phyloP scores from a whole-genome alignment of 2,797 vertebrate genomes.

The Gymnothorax javanicus region DNA sequence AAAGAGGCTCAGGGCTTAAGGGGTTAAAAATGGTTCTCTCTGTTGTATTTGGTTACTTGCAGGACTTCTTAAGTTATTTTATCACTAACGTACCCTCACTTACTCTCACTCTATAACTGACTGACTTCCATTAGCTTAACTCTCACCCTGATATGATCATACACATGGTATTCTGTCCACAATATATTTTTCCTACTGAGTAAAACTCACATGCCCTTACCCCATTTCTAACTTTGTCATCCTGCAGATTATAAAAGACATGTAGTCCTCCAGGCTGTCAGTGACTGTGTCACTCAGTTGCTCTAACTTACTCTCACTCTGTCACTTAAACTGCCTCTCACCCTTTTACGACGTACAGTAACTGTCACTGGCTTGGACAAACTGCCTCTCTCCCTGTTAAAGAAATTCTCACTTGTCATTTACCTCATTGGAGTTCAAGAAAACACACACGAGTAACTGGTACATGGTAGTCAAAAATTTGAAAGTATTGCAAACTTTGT shows the following conservation, averaged over 20 bases:
- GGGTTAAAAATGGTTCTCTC: too few relatives aligned
- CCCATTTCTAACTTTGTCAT: too few relatives aligned
- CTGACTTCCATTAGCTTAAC: too few relatives aligned
- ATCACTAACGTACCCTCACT: background rate
- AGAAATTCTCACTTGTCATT: background rate
- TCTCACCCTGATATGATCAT: background rate
- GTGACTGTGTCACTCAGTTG: background rate
- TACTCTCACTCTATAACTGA: background rate
- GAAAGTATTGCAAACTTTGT: too few relatives aligned
- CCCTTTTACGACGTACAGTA: background rate
- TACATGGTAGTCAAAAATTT: background rate
- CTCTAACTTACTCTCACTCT: background rate
- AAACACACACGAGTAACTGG: background rate
- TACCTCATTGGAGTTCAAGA: background rate
- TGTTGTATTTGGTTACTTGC: too few relatives aligned
- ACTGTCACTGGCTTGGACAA: too few relatives aligned
- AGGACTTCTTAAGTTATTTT: background rate
- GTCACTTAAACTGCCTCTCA: background rate
- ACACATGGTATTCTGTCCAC: background rate
- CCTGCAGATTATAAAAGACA: too few relatives aligned
- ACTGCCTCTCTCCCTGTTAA: background rate
- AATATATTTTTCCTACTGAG: too few relatives aligned
- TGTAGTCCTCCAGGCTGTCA: background rate
- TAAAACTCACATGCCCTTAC: too few relatives aligned
- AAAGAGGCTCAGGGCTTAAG: too few relatives aligned